These are phyloP conservation scores for Aplodontia rufa DNA, from an alignment of 2,113 vertebrate genomes.

Conservation along the genomic window DNA sequence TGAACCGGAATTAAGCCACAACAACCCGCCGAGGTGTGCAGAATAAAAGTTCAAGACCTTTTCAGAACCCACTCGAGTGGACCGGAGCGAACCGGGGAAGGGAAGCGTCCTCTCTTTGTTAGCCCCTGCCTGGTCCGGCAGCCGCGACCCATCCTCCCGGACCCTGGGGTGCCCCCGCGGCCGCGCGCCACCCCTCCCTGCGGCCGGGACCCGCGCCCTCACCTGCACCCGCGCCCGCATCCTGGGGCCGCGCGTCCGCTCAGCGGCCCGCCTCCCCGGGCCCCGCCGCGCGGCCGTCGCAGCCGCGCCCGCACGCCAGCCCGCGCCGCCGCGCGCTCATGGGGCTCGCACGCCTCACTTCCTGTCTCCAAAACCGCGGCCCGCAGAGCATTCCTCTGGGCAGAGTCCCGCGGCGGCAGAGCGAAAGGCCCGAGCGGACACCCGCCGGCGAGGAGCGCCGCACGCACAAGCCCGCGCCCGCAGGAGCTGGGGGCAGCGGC, in stretches of 20 bases:
- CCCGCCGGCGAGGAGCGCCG: too few relatives aligned
- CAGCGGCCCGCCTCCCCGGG: slow-evolving; percentile 76
- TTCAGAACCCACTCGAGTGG: not conserved
- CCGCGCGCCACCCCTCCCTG: slow-evolving; percentile 5
- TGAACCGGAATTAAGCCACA: not conserved
- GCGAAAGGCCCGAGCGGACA: too few relatives aligned
- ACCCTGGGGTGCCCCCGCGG: slow-evolving; percentile 47
- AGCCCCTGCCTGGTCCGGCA: not conserved
- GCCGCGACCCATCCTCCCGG: not conserved
- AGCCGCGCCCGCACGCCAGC: slow-evolving; percentile 68
- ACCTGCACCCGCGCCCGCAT: slow-evolving; percentile 61
- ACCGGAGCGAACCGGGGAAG: not conserved
- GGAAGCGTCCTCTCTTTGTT: slow-evolving; percentile 55
- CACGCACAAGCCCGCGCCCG: not conserved
- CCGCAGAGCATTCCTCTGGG: slow-evolving; percentile 86
- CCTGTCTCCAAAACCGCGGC: slow-evolving; percentile 85
- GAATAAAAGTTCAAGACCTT: not conserved
- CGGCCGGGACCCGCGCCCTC: slow-evolving; percentile 33
- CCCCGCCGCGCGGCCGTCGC: slow-evolving; percentile 70
- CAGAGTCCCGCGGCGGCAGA: not conserved
- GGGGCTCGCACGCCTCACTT: slow-evolving; percentile 89
- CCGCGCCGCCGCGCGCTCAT: slow-evolving; percentile 77
- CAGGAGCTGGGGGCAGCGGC: not conserved
- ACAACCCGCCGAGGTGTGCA: not conserved
- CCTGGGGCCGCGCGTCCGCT: slow-evolving; percentile 63